Percentiles rank a stretch among this genome's conserved stretches.
These are phyloP conservation scores for Brienomyrus brachyistius DNA, from an alignment of 2,113 vertebrate species.

Conservation along the genomic window DNA sequence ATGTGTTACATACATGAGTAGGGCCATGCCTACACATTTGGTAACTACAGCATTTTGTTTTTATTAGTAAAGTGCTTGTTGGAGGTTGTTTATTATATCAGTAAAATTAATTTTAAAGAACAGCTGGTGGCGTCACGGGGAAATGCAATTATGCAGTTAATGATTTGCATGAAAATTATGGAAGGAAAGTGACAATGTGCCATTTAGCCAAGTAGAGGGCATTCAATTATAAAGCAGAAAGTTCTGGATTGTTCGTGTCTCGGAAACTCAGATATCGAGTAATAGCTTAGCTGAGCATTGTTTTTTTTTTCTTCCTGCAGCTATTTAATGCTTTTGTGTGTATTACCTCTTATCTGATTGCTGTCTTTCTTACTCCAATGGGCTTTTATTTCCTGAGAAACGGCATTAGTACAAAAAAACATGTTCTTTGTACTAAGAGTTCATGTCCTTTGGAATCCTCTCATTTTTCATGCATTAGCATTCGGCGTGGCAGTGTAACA, in stretches of 20 bases:
- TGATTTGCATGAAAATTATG: not conserved
- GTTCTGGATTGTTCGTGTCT: not conserved
- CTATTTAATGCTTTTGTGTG: not conserved
- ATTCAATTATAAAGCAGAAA: not conserved
- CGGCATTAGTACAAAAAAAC: conserved; percentile 54
- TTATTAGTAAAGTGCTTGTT: not conserved
- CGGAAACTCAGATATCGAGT: not conserved
- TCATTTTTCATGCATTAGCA: conserved; percentile 16
- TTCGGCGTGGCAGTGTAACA: not conserved
- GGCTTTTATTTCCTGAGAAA: conserved; percentile 43
- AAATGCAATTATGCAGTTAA: not conserved
- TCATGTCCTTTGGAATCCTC: conserved; percentile 47
- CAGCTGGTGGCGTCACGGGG: not conserved
- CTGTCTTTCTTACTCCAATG: conserved; percentile 38
- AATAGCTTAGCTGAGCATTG: conserved; percentile 47
- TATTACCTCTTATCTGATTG: conserved; percentile 32
- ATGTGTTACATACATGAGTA: not conserved
- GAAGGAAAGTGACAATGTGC: not conserved
- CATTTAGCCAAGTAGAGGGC: not conserved
- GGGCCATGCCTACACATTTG: not conserved
- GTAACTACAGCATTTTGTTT: not conserved
- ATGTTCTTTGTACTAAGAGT: conserved; percentile 56
- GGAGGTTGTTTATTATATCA: not conserved
- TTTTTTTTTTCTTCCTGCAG: conserved; percentile 51
- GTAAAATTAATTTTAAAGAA: not conserved